A percentile compares a stretch with the other conserved stretches of the same genome.
These are phyloP conservation scores for Progne subis DNA, from an alignment of 2,113 vertebrate species.

Conservation along the genomic window DNA sequence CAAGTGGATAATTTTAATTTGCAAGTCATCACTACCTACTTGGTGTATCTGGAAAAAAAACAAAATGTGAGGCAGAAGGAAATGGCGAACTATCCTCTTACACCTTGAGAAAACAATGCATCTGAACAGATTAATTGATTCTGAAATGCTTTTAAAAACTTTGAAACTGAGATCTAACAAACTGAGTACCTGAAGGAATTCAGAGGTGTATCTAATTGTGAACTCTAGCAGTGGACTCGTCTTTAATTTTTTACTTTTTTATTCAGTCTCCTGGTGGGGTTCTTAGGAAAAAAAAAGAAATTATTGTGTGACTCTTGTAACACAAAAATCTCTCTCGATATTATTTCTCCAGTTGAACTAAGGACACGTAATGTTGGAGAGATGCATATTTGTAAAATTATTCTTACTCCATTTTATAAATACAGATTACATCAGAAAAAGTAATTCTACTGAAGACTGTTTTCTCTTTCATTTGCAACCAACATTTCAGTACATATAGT, in stretches of 20 bases:
- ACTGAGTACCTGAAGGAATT: not conserved
- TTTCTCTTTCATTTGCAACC: not conserved
- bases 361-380: not conserved
- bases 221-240: accelerated
- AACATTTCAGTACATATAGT: not conserved
- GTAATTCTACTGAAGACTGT: not conserved
- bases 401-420: not conserved
- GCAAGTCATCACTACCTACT: not conserved
- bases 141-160: not conserved
- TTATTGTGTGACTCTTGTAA: not conserved
- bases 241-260: not conserved
- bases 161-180: not conserved
- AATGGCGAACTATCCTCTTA: not conserved
- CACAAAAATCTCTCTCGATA: not conserved
- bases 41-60: not conserved
- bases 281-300: accelerated
- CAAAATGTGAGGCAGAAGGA: not conserved
- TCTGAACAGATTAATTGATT: not conserved
- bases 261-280: accelerated
- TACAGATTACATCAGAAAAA: not conserved
- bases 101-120: not conserved
- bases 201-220: not conserved
- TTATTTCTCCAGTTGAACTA: not conserved
- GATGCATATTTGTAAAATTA: not conserved
- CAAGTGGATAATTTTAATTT: not conserved